Conservation (phyloP, 64 coral and sea anemone species). For the Montipora sp. region DNA sequence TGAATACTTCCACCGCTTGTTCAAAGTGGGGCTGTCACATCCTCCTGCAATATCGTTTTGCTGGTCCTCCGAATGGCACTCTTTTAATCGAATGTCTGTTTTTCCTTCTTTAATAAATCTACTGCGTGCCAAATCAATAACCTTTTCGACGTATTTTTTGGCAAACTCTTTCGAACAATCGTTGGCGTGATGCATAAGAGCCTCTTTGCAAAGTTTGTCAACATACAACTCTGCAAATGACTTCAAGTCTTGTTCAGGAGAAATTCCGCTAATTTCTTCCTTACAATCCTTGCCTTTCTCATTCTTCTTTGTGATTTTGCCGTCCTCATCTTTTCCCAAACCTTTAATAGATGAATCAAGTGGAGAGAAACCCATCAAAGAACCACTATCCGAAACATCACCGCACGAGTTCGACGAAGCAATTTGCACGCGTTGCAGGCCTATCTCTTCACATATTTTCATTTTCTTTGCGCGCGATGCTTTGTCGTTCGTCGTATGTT, state of each 20-base stretch:
- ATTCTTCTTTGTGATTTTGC: not conserved
- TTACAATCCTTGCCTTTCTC: not conserved
- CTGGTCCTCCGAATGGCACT: not conserved
- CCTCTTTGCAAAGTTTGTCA: slow-evolving; percentile 2
- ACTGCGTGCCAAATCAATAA: not conserved
- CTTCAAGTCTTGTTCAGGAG: not conserved
- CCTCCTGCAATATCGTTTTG: not conserved
- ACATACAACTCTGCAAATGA: not conserved
- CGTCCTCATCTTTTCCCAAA: not conserved
- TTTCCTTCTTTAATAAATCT: not conserved
- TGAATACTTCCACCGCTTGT: slow-evolving; percentile 29
- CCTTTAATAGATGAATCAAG: not conserved
- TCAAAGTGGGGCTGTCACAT: not conserved
- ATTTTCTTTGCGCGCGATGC: not conserved
- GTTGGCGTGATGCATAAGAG: not conserved
- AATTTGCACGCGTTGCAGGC: slow-evolving; percentile 11
- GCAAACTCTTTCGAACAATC: not conserved
- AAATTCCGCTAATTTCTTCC: not conserved
- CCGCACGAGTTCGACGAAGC: not conserved
- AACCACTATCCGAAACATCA: not conserved
- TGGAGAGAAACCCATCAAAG: not conserved
- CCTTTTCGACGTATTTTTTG: not conserved
- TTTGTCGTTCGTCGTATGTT: not conserved
- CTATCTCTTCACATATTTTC: not conserved
- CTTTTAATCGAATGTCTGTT: not conserved